Evolutionary conservation across 2,113 vertebrate genomes (phyloP), one percentile per base, ranked within the genome.

Genomic region (Clupea harengus): DNA sequence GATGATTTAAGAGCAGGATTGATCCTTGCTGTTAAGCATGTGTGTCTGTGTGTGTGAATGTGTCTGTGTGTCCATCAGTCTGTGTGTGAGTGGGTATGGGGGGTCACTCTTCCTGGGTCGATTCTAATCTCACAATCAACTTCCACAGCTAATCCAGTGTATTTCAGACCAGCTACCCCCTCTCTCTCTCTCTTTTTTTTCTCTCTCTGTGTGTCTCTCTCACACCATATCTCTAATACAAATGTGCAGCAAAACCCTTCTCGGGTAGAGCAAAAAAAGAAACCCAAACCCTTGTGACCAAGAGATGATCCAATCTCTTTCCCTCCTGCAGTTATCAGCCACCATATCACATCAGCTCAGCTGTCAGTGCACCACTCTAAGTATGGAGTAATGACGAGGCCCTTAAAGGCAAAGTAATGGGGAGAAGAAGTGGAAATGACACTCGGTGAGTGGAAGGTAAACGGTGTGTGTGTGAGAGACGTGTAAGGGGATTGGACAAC

Each of bases 1-100:
- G 22, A 81, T 32, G 81, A 80, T 81, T 44, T 46, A 88, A 83
- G 52, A 11, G 9, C 7, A 39, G 52, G 81, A 80, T 49, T 83
- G 82, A 85, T 72, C n/a, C 64, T 28, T 10, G n/a, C 13, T 11
- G 6, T 67, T 25, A 25, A n/a, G 57, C 0, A 25, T 28, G 64
- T 28, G n/a, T 67, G 64, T 28, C n/a, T 28, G 8, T 28, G 64
- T 28, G 64, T 67, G 22, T 67, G 13, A 22, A 20, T 60, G 60
- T 67, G 60, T 67, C n/a, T 67, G 60, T 67, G 64, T 67, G n/a
- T 67, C 57, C 52, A 18, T 18, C 52, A 54, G 52, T 54, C 4
- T 20, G 2, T 54, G 13, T 20, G 15, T 54, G 13, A 54, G 52
- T 54, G 52, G 52, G 10, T 11, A 52, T n/a, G n/a, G 50, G 8